A percentile compares a stretch with the other conserved stretches of the same genome.
These are phyloP conservation scores for Cerceris ruficornis DNA, from an alignment of 2,888 invertebrate species.

Conservation along the genomic window DNA sequence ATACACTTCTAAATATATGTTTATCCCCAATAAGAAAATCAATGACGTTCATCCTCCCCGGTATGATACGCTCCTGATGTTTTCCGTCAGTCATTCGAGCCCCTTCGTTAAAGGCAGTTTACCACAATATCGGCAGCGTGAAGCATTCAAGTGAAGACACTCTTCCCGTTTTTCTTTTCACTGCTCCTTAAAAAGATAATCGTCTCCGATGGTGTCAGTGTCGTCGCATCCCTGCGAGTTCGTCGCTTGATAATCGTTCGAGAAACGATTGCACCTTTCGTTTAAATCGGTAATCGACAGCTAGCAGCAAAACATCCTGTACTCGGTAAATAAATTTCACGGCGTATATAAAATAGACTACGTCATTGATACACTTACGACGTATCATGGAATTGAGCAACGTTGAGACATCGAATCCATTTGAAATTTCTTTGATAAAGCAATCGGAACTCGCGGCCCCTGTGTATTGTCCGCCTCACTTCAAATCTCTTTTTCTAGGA, in stretches of 20 bases:
- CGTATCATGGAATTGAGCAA: no score
- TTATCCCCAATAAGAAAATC: neutral
- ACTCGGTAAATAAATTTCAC: no score
- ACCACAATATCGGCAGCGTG: neutral
- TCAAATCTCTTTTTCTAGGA: no score
- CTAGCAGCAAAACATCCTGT: no score
- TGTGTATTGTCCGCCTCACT: no score
- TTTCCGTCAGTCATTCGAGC: neutral
- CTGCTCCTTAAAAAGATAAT: conserved; percentile 7
- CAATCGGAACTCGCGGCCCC: no score
- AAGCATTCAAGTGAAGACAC: conserved; percentile 9
- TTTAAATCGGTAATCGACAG: no score
- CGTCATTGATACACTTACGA: no score
- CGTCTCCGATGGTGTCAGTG: neutral
- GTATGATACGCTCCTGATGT: conserved; percentile 16
- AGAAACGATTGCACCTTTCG: neutral
- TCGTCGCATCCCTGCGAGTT: neutral
- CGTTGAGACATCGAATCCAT: no score
- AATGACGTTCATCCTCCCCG: neutral
- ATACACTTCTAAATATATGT: neutral
- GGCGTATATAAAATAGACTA: no score
- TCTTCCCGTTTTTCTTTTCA: neutral
- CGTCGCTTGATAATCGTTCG: neutral
- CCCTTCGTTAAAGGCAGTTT: neutral
- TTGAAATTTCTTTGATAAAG: no score